Base-by-base conservation (phyloP, 1,140 invertebrate genomes). In the Mycetomoellerius zeteki region DNA sequence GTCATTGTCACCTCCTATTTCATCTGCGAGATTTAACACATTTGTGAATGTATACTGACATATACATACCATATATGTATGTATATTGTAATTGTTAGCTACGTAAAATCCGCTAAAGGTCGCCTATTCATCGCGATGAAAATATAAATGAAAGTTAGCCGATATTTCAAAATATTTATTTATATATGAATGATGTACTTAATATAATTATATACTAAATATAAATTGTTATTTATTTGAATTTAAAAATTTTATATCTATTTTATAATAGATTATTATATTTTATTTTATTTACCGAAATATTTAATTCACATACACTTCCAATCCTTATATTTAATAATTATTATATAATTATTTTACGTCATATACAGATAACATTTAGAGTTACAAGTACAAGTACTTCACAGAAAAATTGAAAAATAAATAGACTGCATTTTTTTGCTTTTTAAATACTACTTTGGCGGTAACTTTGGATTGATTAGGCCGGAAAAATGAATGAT, bases 1-100 rank as follows among this genome's bases (percentile, higher is more conserved):
- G 7, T 30, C 67, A 71, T 37, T 5, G 50, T 71, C 52, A 47
- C 19, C 16, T 71, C 21, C 30, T 72, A 58, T 24, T 56, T 81
- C 16, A 69, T 69, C 12, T 24, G 8, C n/a, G 27, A 37, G 33
- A n/a, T 30, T 56, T 27, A 56, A 54, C 16, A 71, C 16, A 72
- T n/a, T 12, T 72, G 30, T 6, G 33, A 4, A 12, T 64, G 6
- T 12, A 30, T 8, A 19, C 24, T 1, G 5, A 58, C 21, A n/a
- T 16, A 47, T 43, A 43, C 1, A n/a, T n/a, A n/a, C n/a, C n/a
- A n/a, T 43, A 43, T 10, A 43, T 2, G 0, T 43, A 43, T 43
- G 8, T 43, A 43, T 43, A 78, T 65, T 50, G 27, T n/a, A 14
- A 0, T 30, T 52, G 12, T n/a, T 2, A n/a, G 5, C 3, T 1